A percentile compares a stretch with the other conserved stretches of the same genome.
Conservation (phyloP, 2,888 invertebrate genomes). For the Idaea dimidiata region DNA sequence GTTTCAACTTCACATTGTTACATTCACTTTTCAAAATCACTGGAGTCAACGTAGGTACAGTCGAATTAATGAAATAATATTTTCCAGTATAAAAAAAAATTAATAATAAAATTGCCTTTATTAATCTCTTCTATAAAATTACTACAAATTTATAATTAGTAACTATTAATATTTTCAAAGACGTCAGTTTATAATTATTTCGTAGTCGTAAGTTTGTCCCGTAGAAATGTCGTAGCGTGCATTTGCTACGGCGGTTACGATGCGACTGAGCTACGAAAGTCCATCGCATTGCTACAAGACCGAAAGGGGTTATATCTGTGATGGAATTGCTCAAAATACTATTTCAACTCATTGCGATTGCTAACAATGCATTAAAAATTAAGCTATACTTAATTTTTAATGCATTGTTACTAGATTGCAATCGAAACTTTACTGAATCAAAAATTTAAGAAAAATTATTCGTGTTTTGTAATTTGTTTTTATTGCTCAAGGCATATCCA, state of each 20-base stretch:
- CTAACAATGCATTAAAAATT: too few relatives aligned
- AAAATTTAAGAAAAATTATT: too few relatives aligned
- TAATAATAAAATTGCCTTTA: not conserved
- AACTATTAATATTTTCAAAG: not conserved
- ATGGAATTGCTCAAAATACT: constrained; percentile 4
- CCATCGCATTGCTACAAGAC: not conserved
- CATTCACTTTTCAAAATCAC: not conserved
- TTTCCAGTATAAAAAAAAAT: not conserved
- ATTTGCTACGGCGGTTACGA: constrained; percentile 42
- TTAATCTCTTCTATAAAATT: too few relatives aligned
- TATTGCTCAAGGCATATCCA: too few relatives aligned
- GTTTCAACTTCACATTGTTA: not conserved
- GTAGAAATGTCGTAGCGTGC: constrained; percentile 40
- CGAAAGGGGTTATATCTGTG: not conserved
- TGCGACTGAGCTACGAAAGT: constrained; percentile 32
- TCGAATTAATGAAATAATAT: not conserved
- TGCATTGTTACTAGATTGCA: too few relatives aligned
- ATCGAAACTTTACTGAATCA: too few relatives aligned
- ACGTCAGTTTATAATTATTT: not conserved
- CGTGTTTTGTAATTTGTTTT: too few relatives aligned
- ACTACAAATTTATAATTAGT: not conserved
- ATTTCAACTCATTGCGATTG: not conserved
- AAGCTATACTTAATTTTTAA: too few relatives aligned
- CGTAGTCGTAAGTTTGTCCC: constrained; percentile 5
- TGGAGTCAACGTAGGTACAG: not conserved